A percentile compares a stretch with the other conserved stretches of the same genome.
Evolutionary conservation across 2,113 vertebrate species (phyloP).

Genomic region (Lophotis ruficrista): DNA sequence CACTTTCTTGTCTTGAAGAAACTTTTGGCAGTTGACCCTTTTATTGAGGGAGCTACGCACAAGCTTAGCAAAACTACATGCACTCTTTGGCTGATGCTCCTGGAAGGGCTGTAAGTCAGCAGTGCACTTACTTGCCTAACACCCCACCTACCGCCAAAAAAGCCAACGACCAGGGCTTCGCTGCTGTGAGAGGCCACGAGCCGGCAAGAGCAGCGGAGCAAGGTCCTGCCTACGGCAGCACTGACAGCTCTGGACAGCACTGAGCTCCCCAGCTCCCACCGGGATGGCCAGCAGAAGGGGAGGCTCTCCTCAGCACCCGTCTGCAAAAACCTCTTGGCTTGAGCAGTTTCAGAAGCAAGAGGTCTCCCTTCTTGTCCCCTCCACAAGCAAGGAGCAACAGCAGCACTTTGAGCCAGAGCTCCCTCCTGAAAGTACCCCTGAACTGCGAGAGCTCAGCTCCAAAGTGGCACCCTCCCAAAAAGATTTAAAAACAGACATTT

Average conservation of each 20-base stretch:
- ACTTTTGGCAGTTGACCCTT: background rate
- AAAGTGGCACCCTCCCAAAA: background rate
- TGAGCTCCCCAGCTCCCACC: background rate
- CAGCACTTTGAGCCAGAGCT: background rate
- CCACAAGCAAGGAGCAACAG: background rate
- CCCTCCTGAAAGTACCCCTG: accelerated
- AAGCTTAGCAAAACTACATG: background rate
- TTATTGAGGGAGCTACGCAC: background rate
- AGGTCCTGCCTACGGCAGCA: background rate
- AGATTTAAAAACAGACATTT: background rate
- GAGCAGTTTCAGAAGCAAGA: background rate
- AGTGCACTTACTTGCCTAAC: background rate
- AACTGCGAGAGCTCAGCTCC: background rate
- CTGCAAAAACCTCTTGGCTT: background rate
- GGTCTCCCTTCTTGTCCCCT: background rate
- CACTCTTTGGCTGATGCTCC: background rate
- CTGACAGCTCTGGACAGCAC: background rate
- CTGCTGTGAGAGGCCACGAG: background rate
- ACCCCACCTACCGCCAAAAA: background rate
- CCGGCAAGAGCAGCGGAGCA: background rate
- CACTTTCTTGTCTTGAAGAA: background rate
- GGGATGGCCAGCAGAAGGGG: background rate
- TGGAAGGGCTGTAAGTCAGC: background rate
- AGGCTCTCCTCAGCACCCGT: background rate
- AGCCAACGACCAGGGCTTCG: background rate